Evolutionary conservation across 1,140 invertebrate genomes (phyloP), one percentile per base, ranked within the genome.

Genomic region (Drosophila paulistorum): DNA sequence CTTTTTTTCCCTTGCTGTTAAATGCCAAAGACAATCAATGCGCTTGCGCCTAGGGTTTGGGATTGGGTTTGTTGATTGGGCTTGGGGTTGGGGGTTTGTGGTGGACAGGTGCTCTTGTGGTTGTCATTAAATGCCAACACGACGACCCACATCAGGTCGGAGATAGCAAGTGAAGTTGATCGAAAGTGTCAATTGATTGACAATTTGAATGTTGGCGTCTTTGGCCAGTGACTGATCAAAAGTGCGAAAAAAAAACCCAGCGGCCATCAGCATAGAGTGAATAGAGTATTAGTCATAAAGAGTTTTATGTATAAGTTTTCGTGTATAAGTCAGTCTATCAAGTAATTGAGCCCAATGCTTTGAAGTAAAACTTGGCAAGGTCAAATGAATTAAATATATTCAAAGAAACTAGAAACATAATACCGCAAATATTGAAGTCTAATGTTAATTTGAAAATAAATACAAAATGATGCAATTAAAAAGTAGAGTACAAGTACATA

Each of bases 11-110:
- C 2, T 23, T 51, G 11, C 17, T 23, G 20, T 35, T 69, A 63
- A 68, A 62, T 62, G 58, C 48, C 62, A 60, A 48, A 26, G 13
- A 23, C 33, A 42, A 68, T 60, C 58, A 58, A 54, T 68, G 70
- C 82, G 79, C 83, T 82, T 87, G 82, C 83, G 75, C 42, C 68
- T 65, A 75, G 51, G 48, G 69, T 26, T 30, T 57, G 67, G 39
- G 9, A 1, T 9, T 10, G 10, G 35, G 35, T 5, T 30, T 30
- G 30, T 17, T 17, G 17, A 17, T 17, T 17, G 17, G 39, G 9
- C 0, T 9, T 10, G 10, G 35, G 35, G 30, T 30, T 30, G 30
- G 30, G 30, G 30, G 30, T 30, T 10, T 9, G 35, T 37, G 35
- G 30, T 30, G 35, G 61, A 74, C 65, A 61, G 59, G 68, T 62